phyloP scores from a whole-genome alignment of 2,888 invertebrate species.

The Aphrophora alni region DNA sequence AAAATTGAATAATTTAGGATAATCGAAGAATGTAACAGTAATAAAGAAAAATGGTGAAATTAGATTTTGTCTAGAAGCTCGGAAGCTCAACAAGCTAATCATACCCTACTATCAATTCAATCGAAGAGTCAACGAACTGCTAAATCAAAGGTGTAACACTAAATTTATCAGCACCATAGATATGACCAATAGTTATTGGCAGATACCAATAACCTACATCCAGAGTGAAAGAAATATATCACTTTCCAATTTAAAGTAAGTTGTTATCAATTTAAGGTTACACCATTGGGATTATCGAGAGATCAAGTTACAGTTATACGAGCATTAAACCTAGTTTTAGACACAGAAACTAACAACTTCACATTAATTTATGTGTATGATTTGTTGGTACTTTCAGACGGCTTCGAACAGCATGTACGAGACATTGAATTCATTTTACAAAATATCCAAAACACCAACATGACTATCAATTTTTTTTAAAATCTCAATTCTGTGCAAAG shows the following conservation, averaged over 20 bases:
- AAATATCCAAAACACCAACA: neutral
- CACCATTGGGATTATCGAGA: neutral
- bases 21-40: too few relatives aligned
- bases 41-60: constrained; percentile 11
- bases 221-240: neutral
- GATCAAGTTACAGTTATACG: neutral
- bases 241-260: neutral
- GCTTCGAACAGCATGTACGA: neutral
- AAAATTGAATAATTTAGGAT: too few relatives aligned
- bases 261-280: constrained; percentile 11
- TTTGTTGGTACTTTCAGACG: neutral
- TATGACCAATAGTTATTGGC: neutral
- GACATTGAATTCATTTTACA: neutral
- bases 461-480: neutral
- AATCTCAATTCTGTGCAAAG: neutral
- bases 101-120: neutral
- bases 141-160: neutral
- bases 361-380: constrained; percentile 9
- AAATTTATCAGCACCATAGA: neutral
- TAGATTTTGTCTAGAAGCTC: too few relatives aligned
- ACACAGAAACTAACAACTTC: neutral
- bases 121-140: neutral
- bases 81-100: neutral
- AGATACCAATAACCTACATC: neutral
- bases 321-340: constrained; percentile 6